Percentiles rank a stretch among this genome's conserved stretches.
Conservation (phyloP, 2,797 vertebrate genomes). For the Caiman crocodilus region DNA sequence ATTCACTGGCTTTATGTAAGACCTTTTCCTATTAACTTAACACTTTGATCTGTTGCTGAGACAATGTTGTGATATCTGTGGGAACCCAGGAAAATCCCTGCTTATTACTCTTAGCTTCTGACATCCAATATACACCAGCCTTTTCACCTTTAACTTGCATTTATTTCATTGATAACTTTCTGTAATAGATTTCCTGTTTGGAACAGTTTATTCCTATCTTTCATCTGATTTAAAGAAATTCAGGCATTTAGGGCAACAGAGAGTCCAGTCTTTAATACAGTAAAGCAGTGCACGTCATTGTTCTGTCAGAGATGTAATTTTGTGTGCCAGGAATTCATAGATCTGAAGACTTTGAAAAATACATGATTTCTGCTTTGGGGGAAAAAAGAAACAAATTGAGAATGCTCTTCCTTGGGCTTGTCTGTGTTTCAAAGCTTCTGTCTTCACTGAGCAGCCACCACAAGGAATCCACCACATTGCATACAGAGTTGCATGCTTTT, state of each 20-base stretch:
- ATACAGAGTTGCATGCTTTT: too few species aligned
- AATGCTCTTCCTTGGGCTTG: background rate
- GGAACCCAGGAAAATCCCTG: background rate
- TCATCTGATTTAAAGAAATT: too few species aligned
- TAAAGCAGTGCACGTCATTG: background rate
- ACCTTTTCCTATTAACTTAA: background rate
- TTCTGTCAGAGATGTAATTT: background rate
- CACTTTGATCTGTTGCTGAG: background rate
- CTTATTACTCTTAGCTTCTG: background rate
- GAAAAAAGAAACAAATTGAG: background rate
- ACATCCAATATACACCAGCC: background rate
- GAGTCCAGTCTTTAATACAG: background rate
- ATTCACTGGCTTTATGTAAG: background rate
- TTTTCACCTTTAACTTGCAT: background rate
- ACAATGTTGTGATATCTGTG: background rate
- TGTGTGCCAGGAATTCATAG: background rate
- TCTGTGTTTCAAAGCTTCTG: too few species aligned
- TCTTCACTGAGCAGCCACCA: too few species aligned
- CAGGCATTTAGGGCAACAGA: background rate
- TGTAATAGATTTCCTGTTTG: background rate
- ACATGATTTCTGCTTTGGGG: background rate
- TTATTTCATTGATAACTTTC: background rate
- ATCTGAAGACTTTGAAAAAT: background rate
- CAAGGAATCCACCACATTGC: too few species aligned
- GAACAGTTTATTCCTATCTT: background rate